A percentile compares a stretch with the other conserved stretches of the same genome.
phyloP scores from a whole-genome alignment of 2,113 vertebrate genomes.

The Mastomys coucha region DNA sequence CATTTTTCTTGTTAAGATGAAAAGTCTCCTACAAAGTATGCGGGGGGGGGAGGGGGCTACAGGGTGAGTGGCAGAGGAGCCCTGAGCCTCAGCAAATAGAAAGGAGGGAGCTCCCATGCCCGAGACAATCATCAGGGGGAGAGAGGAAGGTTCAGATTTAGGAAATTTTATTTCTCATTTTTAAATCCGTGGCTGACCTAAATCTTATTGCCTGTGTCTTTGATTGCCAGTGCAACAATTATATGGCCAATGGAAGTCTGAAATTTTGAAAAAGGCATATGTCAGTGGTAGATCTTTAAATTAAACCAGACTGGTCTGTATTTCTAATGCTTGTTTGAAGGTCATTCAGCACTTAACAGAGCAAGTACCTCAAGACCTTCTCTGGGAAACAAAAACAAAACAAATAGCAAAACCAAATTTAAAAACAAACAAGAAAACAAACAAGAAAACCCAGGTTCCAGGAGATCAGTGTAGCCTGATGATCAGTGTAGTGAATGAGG shows the following conservation, averaged over 20 bases:
- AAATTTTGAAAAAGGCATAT: background rate
- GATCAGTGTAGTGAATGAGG: too few species aligned
- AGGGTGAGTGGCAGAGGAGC: rapidly evolving
- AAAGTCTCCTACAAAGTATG: background rate
- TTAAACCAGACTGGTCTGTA: background rate
- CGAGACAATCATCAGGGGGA: background rate
- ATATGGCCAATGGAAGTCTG: background rate
- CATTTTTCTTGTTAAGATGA: background rate
- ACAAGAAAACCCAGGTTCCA: background rate
- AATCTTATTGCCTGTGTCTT: constrained; percentile 34
- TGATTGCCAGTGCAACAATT: constrained; percentile 25
- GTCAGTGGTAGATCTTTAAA: background rate
- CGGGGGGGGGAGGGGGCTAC: too few species aligned
- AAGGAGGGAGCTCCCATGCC: background rate
- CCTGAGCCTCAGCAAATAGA: rapidly evolving
- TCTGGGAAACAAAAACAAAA: background rate
- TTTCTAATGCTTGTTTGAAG: background rate
- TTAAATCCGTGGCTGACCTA: constrained; percentile 5
- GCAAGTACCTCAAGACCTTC: background rate
- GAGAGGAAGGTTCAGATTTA: background rate
- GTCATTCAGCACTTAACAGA: background rate
- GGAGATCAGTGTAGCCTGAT: too few species aligned
- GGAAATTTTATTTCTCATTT: background rate
- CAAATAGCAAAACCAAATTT: background rate
- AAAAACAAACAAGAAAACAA: background rate